Evolutionary conservation across 1,140 invertebrate species (phyloP).

Genomic region (Drosophila navojoa): DNA sequence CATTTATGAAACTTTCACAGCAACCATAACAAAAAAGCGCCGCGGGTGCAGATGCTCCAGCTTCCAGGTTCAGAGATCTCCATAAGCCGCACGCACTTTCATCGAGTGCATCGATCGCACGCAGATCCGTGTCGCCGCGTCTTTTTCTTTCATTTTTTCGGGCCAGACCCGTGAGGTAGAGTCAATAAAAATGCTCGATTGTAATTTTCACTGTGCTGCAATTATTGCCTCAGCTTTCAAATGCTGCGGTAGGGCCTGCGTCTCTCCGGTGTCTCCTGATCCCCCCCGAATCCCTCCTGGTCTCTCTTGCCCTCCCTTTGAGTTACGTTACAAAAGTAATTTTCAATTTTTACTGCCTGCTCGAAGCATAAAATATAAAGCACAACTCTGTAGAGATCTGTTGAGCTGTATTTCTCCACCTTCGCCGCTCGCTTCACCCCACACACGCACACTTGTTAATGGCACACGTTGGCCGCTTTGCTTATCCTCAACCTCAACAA

Average conservation of each 20-base stretch:
- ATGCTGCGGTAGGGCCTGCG: slow-evolving; percentile 65
- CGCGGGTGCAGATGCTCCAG: slow-evolving; percentile 52
- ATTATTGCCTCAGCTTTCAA: slow-evolving; percentile 80
- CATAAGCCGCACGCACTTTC: slow-evolving; percentile 75
- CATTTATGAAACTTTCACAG: slow-evolving; percentile 57
- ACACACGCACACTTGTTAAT: slow-evolving; percentile 60
- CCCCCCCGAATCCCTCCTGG: slow-evolving; percentile 4
- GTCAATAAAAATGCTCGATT: slow-evolving; percentile 77
- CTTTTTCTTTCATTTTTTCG: too few relatives aligned
- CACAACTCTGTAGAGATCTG: slow-evolving; percentile 54
- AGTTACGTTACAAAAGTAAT: slow-evolving; percentile 62
- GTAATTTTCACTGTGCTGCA: slow-evolving; percentile 76
- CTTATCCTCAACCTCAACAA: slow-evolving; percentile 25
- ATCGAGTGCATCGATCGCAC: slow-evolving; percentile 33
- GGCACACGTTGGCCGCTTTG: slow-evolving; percentile 61
- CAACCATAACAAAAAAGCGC: slow-evolving; percentile 33
- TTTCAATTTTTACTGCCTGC: slow-evolving; percentile 78
- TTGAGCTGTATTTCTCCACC: neutral
- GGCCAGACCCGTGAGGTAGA: slow-evolving; percentile 4
- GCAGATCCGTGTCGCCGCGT: slow-evolving; percentile 48
- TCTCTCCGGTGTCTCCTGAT: neutral
- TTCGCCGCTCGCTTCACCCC: neutral
- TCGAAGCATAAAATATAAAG: slow-evolving; percentile 67
- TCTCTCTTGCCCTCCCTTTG: too few relatives aligned
- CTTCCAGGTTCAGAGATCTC: slow-evolving; percentile 9